Evolutionary conservation across 2,888 invertebrate genomes (phyloP).

Genomic region (Drosophila eohydei): DNA sequence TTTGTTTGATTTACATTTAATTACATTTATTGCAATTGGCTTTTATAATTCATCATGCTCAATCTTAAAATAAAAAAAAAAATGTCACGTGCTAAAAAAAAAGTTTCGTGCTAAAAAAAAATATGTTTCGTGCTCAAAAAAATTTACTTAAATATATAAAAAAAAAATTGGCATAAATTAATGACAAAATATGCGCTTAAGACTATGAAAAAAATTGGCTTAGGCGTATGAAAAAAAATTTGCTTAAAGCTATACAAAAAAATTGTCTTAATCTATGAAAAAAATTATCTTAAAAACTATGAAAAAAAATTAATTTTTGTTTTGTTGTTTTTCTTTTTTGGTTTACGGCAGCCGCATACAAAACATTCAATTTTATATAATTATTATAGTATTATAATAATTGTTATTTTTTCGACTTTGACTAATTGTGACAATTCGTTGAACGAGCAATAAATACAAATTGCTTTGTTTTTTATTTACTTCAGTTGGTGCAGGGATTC

Average conservation of each 20-base stretch:
- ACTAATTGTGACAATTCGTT: conserved; percentile 24
- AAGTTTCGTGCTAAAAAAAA: conserved; percentile 64
- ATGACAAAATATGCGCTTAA: conserved; percentile 39
- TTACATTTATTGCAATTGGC: conserved; percentile 30
- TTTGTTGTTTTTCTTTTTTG: conserved; percentile 34
- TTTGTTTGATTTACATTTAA: conserved; percentile 10
- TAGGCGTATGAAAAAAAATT: conserved; percentile 38
- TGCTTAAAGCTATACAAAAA: conserved; percentile 1
- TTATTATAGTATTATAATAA: conserved; percentile 4
- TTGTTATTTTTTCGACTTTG: background rate
- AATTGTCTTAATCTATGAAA: conserved; percentile 2
- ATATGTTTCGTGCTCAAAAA: conserved; percentile 61
- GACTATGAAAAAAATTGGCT: conserved; percentile 41
- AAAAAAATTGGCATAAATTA: conserved; percentile 22
- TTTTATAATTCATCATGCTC: conserved; percentile 24
- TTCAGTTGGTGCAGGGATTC: background rate
- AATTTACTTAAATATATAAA: conserved; percentile 42
- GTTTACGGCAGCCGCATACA: conserved; percentile 42
- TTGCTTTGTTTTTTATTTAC: conserved; percentile 16
- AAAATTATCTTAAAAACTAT: conserved; percentile 17
- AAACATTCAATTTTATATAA: conserved; percentile 11
- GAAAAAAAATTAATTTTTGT: conserved; percentile 3
- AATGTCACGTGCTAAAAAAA: conserved; percentile 53
- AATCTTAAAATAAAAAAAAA: conserved; percentile 32
- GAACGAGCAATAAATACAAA: conserved; percentile 44